phyloP scores from a whole-genome alignment of 2,113 vertebrate genomes.

The Podarcis cretensis region DNA sequence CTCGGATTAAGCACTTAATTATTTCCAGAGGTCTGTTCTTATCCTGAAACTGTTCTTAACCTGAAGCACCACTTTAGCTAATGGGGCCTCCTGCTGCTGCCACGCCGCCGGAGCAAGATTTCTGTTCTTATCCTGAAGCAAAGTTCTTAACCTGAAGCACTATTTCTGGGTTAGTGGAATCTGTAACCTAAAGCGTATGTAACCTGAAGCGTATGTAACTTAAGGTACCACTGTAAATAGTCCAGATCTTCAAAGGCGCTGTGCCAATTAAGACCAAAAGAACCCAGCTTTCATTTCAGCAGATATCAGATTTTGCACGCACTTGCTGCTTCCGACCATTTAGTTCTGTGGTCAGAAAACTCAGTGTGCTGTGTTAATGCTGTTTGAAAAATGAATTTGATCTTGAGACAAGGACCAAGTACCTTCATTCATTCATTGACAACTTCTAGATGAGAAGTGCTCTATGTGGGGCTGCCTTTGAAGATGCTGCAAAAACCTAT shows the following conservation, averaged over 20 bases:
- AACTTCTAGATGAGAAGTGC: neutral
- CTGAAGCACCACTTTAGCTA: too few species aligned
- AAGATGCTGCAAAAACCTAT: neutral
- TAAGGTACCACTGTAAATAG: neutral
- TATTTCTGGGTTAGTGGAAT: too few species aligned
- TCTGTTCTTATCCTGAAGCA: too few species aligned
- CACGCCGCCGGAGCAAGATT: too few species aligned
- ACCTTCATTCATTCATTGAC: neutral
- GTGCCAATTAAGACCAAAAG: neutral
- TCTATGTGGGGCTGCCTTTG: neutral
- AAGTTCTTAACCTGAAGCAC: too few species aligned
- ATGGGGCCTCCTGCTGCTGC: too few species aligned
- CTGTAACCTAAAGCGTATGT: too few species aligned
- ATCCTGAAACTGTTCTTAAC: too few species aligned
- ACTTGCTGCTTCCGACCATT: neutral
- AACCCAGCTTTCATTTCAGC: neutral
- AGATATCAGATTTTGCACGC: neutral
- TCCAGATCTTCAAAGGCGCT: neutral
- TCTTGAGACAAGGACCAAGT: neutral
- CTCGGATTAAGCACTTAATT: too few species aligned
- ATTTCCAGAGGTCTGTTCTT: too few species aligned
- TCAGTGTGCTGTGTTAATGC: neutral
- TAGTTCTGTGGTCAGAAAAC: neutral
- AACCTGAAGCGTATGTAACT: too few species aligned
- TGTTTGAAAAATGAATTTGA: neutral